Base-by-base conservation (phyloP, 1,140 invertebrate species). In the Venturia canescens region DNA sequence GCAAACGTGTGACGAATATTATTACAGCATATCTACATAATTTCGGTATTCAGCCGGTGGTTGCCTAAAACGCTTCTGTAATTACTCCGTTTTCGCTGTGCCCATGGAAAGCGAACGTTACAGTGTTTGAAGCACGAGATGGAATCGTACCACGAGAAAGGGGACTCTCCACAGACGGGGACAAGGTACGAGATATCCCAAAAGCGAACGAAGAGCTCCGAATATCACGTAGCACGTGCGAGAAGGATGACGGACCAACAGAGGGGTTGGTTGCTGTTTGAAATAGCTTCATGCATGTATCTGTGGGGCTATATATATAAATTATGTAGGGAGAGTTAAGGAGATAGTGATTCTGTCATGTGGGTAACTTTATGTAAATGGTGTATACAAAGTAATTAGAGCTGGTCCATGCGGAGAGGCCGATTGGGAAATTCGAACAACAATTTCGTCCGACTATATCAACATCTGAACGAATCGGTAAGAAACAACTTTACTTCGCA, bases 1-100 rank as follows among this genome's bases (percentile, higher is more conserved):
- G 86, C 88, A 89, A 90, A 90, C 89, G 89, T 89, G 88, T 90
- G 87, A 87, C 88, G 88, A 90, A 90, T 90, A 90, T 90, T 89
- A 89, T 89, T 89, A 88, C 84, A 88, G 85, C 87, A 89, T 69
- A 69, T 90, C 89, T 90, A 87, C 89, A 90, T 90, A 90, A 90
- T 90, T 89, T 89, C 86, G 84, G 89, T 90, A 90, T 89, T 90
- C 88, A 88, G 87, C 87, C 79, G 85, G 87, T 79, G 87, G 66
- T 83, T 87, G 82, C 84, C 88, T 89, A 88, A 90, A 90, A 89
- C 87, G 89, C 88, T 88, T 88, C 87, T 88, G 88, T 89, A 90
- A 90, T 90, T 90, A 90, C 89, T 90, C 87, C 84, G 87, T 87
- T 87, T 69, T 69, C 87, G 85, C 86, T 84, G 87, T 84, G 86